These are phyloP conservation scores for Chaetorhynchus papuensis DNA, from an alignment of 2,113 vertebrate genomes.

Conservation along the genomic window DNA sequence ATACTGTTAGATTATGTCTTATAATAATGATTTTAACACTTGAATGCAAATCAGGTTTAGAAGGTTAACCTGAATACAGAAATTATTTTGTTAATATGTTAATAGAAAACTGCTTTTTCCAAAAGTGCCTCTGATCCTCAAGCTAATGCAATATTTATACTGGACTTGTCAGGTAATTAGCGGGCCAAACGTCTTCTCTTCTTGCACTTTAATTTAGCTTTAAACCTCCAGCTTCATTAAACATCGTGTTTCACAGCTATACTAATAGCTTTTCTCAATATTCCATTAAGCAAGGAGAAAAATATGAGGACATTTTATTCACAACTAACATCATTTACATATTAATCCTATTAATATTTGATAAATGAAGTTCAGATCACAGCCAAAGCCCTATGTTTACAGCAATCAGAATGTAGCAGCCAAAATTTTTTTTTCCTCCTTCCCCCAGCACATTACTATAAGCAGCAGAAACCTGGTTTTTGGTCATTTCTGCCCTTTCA, in stretches of 20 bases:
- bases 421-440: neutral
- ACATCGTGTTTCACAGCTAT: conserved; percentile 23
- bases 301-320: neutral
- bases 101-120: neutral
- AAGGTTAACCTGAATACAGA: neutral
- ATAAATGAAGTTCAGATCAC: conserved; percentile 19
- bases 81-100: conserved; percentile 30
- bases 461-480: neutral
- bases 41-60: neutral
- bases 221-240: conserved; percentile 37
- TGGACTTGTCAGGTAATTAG: neutral
- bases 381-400: neutral
- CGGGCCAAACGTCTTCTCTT: neutral
- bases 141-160: conserved; percentile 40
- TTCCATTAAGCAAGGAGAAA: conserved; percentile 24
- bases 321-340: neutral
- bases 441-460: neutral
- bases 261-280: conserved; percentile 36
- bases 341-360: conserved; percentile 40
- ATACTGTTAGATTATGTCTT: neutral
- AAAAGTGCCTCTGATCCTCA: neutral
- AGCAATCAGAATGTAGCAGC: neutral
- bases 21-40: neutral
- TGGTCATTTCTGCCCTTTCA: neutral
- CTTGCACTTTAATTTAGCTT: conserved; percentile 26